Base-by-base conservation (phyloP, 1,140 invertebrate genomes). In the Trachymyrmex septentrionalis region DNA sequence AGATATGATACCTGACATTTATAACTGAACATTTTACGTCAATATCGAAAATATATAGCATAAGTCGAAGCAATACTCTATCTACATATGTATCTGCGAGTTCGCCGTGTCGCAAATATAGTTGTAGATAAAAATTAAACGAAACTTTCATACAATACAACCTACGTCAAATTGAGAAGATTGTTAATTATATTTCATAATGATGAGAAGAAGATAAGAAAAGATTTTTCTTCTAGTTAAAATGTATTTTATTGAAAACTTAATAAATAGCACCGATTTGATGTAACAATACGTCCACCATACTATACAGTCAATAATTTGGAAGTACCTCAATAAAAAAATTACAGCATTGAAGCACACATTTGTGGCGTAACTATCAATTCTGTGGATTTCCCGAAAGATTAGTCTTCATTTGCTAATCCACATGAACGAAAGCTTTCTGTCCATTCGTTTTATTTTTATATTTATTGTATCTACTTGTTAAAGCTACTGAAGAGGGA, bases 1-100 rank as follows among this genome's bases (percentile, higher is more conserved):
- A 88, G 87, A 63, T 82, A 88, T 77, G 90, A 91, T 91, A 91
- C 87, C 89, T 90, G 90, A 91, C 90, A 90, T 86, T 90, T 91
- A 88, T 91, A 86, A 80, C 63, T 84, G 55, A 77, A 76, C 64
- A 30, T 86, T 85, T 55, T 81, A 80, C 24, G 44, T 61, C 66
- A 86, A 86, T 90, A 75, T 64, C 67, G 57, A 81, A 75, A 80
- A 87, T 87, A 66, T 80, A 9, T 90, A 86, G 67, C 27, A 53
- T 90, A 87, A 69, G 77, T 81, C 59, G 66, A 75, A 86, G 84
- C 55, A 87, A 64, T 87, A 44, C 12, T 86, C 27, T 73, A 50
- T 86, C 27, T 73, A 50, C 76, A 24, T 50, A 14, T 48, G 53
- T 75, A 76, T 76, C 16, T 55, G 80, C 81, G 38, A 73, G 7